phyloP scores from a whole-genome alignment of 2,113 vertebrate genomes.

The Myiagra hebetior region DNA sequence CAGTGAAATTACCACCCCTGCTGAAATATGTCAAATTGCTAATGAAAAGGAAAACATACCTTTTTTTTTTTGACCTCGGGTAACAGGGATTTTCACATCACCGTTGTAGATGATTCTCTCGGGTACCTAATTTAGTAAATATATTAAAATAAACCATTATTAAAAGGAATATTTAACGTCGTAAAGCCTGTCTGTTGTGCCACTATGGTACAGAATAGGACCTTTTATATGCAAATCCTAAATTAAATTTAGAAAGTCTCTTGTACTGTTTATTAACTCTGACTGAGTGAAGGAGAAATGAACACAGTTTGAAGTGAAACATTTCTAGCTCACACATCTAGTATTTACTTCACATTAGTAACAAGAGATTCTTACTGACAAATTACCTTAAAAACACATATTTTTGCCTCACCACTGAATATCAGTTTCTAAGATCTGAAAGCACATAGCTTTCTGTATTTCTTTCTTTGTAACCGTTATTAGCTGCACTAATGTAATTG shows the following conservation, averaged over 20 bases:
- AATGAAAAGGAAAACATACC: constrained; percentile 72
- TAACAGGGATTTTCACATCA: constrained; percentile 80
- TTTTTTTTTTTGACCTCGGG: constrained; percentile 66
- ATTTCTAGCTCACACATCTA: neutral
- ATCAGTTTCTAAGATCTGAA: constrained; percentile 47
- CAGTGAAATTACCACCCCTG: neutral
- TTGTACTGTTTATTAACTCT: neutral
- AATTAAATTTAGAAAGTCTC: constrained; percentile 11
- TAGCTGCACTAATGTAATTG: constrained; percentile 66
- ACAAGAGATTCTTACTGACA: constrained; percentile 27
- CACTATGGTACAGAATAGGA: constrained; percentile 1
- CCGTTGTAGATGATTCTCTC: constrained; percentile 82
- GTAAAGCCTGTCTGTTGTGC: neutral
- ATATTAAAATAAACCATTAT: constrained; percentile 78
- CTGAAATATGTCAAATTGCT: constrained; percentile 10
- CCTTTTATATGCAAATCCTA: neutral
- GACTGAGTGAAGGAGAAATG: neutral
- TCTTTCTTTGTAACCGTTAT: constrained; percentile 60
- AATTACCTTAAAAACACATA: neutral
- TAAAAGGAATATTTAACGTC: constrained; percentile 56
- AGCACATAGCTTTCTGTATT: constrained; percentile 18
- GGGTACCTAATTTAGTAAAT: constrained; percentile 82
- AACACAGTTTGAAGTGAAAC: neutral
- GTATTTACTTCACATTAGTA: constrained; percentile 44
- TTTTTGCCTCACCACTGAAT: constrained; percentile 37